Evolutionary conservation across 2,888 invertebrate genomes (phyloP), one percentile per base, ranked within the genome.

Genomic region (Diarsia mendica): DNA sequence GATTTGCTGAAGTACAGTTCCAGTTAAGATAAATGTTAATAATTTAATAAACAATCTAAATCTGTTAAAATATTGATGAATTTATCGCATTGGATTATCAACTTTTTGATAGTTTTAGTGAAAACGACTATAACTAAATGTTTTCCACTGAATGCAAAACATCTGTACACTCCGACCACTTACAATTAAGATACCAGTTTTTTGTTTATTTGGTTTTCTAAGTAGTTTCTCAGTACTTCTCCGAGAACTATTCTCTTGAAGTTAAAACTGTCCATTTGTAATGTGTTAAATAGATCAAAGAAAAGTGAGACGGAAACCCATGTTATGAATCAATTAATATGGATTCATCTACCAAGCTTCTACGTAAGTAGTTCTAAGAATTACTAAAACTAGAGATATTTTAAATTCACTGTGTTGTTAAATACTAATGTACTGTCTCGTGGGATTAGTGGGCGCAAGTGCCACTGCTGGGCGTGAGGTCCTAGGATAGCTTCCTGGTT

Each of bases 201-300:
- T 4, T 39, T 53, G 82, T 53, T 65, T 66, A 46, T 74, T 80
- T 28, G 9, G 3, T 33, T 55, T 44, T 15, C 18, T 9, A 66
- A 53, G 39, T 61, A 44, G 28, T 44, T 81, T 51, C 82, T 11
- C 2, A 61, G 72, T 33, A 71, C 2, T 79, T 0, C 1, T 13
- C 8, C 13, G 1, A 18, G 11, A 39, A 44, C 5, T 5, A 33
- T 55, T 20, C 23, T 51, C 33, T 74, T 55, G 11, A 39, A 49
- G 23, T n/a, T n/a, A 39, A 15, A 28, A 15, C 0, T 39, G 10
- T n/a, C 58, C 58, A 65, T 61, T 66, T 61, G 66, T 9, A 51
- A 66, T 49, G 13, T 44, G n/a, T 81, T 75, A 18, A 28, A 65
- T 48, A n/a, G 53, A 78, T 78, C 82, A 78, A 82, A 78, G 77